phyloP scores from a whole-genome alignment of 2,888 invertebrate genomes.

The Liopterus haemorrhoidalis region DNA sequence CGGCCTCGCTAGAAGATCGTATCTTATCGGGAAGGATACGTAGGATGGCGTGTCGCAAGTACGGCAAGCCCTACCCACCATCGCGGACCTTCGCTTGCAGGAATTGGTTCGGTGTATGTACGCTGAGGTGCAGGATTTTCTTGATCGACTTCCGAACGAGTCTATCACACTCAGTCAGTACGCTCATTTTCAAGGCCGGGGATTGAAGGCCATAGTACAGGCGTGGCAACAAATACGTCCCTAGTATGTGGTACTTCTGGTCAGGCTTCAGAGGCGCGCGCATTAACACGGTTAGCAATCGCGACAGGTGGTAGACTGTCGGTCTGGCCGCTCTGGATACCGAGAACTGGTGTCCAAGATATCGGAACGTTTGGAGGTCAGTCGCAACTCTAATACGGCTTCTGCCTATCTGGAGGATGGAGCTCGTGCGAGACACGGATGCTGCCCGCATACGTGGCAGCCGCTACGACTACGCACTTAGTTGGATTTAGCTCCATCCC shows the following conservation, averaged over 20 bases:
- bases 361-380: too few species aligned
- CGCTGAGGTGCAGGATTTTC: conserved; percentile 1
- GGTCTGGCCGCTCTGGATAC: too few species aligned
- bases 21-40: not conserved
- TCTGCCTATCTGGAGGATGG: not conserved
- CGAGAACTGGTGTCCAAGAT: too few species aligned
- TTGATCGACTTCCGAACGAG: conserved; percentile 9
- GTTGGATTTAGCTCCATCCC: not conserved
- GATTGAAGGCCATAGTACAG: conserved; percentile 5
- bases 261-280: too few species aligned
- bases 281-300: too few species aligned
- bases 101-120: not conserved
- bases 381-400: too few species aligned
- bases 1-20: too few species aligned
- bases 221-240: conserved; percentile 8
- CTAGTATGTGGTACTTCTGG: not conserved
- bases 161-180: conserved; percentile 13
- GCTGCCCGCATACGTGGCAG: conserved; percentile 11
- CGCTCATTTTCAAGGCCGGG: conserved; percentile 11
- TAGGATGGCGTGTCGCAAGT: not conserved
- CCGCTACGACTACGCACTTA: conserved; percentile 15
- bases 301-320: too few species aligned
- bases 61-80: conserved; percentile 3
- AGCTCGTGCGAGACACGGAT: conserved; percentile 1
- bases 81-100: not conserved